phyloP scores from a whole-genome alignment of 2,797 vertebrate species.

The Falco cherrug region DNA sequence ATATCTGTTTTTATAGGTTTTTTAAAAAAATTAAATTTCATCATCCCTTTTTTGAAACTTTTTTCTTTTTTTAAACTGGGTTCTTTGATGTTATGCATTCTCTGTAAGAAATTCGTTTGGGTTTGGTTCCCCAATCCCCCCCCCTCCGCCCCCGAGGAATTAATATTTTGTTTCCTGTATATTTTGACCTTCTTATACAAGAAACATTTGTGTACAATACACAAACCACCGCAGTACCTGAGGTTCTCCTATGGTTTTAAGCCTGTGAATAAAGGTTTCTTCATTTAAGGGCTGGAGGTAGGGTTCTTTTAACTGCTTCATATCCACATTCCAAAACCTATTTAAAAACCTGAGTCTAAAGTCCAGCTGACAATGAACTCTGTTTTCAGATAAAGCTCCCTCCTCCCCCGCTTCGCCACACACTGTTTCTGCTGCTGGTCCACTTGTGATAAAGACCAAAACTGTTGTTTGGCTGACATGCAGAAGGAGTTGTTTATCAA shows the following conservation, averaged over 20 bases:
- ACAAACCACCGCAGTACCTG: not conserved
- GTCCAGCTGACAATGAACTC: conserved; percentile 65
- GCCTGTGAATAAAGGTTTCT: not conserved
- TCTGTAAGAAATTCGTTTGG: not conserved
- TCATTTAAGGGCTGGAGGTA: conserved; percentile 24
- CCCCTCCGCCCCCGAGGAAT: not conserved
- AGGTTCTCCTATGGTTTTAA: not conserved
- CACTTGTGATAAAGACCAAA: conserved; percentile 67
- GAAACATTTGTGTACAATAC: not conserved
- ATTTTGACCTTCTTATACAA: not conserved
- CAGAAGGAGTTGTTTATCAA: conserved; percentile 69
- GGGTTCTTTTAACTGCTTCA: conserved; percentile 54
- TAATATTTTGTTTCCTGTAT: not conserved
- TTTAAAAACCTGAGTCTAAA: conserved; percentile 52
- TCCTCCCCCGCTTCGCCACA: not conserved
- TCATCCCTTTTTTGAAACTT: not conserved
- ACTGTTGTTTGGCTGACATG: conserved; percentile 61
- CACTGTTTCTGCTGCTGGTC: conserved; percentile 57
- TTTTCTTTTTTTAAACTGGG: accelerated
- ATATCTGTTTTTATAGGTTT: not conserved
- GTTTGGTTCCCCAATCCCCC: not conserved
- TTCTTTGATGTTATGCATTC: not conserved
- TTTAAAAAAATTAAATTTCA: not conserved
- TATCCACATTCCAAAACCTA: conserved; percentile 55
- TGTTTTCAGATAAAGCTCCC: conserved; percentile 55